phyloP scores from a whole-genome alignment of 2,113 vertebrate genomes.

The Hippocampus mohnikei region DNA sequence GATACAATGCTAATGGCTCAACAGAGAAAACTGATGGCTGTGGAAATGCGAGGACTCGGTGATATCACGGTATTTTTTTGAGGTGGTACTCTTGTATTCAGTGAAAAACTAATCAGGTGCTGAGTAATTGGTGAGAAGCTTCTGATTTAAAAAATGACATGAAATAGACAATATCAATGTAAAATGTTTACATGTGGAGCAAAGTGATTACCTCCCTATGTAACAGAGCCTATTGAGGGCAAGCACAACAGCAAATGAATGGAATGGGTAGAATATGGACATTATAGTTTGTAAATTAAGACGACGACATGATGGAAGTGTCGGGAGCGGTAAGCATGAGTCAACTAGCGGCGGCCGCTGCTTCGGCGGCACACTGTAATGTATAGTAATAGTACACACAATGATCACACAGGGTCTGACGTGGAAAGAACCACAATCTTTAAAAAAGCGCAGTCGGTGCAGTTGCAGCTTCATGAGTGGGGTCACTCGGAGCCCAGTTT shows the following conservation, averaged over 20 bases:
- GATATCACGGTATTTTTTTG: too few relatives aligned
- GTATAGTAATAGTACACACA: constrained; percentile 20
- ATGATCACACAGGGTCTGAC: constrained; percentile 15
- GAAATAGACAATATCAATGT: too few relatives aligned
- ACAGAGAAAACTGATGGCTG: too few relatives aligned
- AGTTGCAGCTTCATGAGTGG: constrained; percentile 20
- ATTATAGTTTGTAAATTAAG: constrained; percentile 46
- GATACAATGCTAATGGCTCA: too few relatives aligned
- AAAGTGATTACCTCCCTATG: too few relatives aligned
- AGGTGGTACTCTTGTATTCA: too few relatives aligned
- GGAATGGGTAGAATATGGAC: constrained; percentile 15
- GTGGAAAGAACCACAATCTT: constrained; percentile 13
- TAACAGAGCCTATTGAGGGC: background rate
- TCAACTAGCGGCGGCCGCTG: constrained; percentile 15
- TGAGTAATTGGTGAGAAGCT: too few relatives aligned
- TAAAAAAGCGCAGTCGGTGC: constrained; percentile 21
- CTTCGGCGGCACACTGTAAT: constrained; percentile 13
- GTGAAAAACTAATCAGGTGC: too few relatives aligned
- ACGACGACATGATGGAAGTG: constrained; percentile 24
- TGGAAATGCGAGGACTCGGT: too few relatives aligned
- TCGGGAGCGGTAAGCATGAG: constrained; percentile 17
- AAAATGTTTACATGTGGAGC: too few relatives aligned
- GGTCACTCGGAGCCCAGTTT: constrained; percentile 32
- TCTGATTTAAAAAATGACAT: too few relatives aligned
- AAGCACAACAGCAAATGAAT: background rate